Base-by-base conservation (phyloP, 64 coral and sea anemone genomes). In the Pachyseris speciosa region DNA sequence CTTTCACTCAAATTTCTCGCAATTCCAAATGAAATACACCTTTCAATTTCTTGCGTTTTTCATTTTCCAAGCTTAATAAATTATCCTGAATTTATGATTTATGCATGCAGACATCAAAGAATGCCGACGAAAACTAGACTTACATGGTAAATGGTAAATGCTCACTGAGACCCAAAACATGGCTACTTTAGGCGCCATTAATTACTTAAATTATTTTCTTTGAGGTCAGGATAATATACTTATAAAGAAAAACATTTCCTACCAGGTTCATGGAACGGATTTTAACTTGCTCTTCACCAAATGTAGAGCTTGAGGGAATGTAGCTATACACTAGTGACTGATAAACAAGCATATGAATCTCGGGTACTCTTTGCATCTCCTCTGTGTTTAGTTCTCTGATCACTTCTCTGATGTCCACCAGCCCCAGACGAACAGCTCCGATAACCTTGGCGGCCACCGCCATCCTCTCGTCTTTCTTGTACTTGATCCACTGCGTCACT, bases 401-500 rank as follows among this genome's bases (percentile, higher is more conserved):
- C 2, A 71, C 36, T 12, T 71, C 67, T 36, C 15, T 71, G 36
- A 71, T 25, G 67, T 71, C 36, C 0, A 71, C 67, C 17, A 71
- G 7, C 37, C 67, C 67, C 33, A 71, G 30, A 71, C 67, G 67
- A 71, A 71, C 67, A 4, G 34, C 67, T 40, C 33, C 67, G 5
- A 71, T 40, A 40, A 71, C 67, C 8, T 71, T 20, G 3, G 67
- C 15, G 1, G 67, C 67, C 0, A 71, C 36, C 16, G 16, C 1
- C 33, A 71, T 71, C 34, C 67, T 71, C 34, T 71, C 67, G 4
- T 71, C 67, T 17, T 71, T 71, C 67, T 40, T 71, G 37, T 40
- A 3, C 34, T 40, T 71, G 37, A 71, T 71, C 67, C 67, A 71
- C 37, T 71, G 67, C 67, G 40, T 40, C 13, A 71, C 67, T 0